Evolutionary conservation across 2,113 vertebrate species (phyloP).

Genomic region (Scomber scombrus): DNA sequence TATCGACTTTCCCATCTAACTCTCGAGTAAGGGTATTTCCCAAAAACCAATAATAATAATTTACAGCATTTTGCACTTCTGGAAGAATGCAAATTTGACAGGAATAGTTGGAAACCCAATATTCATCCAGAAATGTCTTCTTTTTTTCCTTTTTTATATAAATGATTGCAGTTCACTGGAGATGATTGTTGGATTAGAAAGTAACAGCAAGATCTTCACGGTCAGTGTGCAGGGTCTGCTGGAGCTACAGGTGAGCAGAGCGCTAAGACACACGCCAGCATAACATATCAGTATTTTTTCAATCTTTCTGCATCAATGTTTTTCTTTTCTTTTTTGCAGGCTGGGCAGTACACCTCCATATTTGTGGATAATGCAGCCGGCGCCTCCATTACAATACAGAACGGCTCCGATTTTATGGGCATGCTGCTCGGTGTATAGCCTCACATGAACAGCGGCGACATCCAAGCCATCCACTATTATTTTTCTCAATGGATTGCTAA

Average conservation of each 20-base stretch:
- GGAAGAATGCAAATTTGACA: not conserved
- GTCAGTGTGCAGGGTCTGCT: conserved; percentile 92
- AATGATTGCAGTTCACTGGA: conserved; percentile 89
- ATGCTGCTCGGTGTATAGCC: conserved; percentile 90
- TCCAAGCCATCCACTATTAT: conserved; percentile 28
- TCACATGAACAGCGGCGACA: conserved; percentile 3
- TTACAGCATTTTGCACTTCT: conserved; percentile 9
- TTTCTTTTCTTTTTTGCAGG: conserved; percentile 77
- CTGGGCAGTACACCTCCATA: conserved; percentile 94
- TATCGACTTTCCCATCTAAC: not conserved
- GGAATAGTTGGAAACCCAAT: not conserved
- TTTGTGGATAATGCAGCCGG: conserved; percentile 95
- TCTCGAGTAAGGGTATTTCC: not conserved
- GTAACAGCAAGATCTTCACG: conserved; percentile 93
- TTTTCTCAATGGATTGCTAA: conserved; percentile 59
- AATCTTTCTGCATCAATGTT: not conserved
- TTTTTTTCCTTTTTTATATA: not conserved
- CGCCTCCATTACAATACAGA: conserved; percentile 90
- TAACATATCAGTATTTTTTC: not conserved
- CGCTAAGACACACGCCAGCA: not conserved
- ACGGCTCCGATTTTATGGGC: conserved; percentile 93
- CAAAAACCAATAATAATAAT: not conserved
- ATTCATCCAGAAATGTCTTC: conserved; percentile 12
- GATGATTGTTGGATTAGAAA: conserved; percentile 93
- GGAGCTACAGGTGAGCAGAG: conserved; percentile 92